These are phyloP conservation scores for Chondrilla cf. caribensis DNA, from an alignment of 37 sponge, comb jelly and placozoan genomes.

Conservation along the genomic window DNA sequence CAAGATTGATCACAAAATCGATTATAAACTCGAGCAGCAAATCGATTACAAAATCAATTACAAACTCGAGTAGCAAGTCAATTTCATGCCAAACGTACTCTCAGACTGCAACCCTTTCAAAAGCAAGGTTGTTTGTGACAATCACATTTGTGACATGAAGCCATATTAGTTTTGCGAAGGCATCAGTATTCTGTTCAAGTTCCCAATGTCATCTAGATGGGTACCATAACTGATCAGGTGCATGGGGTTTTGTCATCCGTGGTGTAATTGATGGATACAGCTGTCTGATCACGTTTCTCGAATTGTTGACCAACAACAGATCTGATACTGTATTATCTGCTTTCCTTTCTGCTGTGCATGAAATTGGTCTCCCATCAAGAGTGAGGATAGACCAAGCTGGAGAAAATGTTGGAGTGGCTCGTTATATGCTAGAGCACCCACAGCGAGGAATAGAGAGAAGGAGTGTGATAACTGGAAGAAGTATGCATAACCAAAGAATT, in stretches of 20 bases:
- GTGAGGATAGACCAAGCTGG: slow-evolving; percentile 20
- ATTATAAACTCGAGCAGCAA: neutral
- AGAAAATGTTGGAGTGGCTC: slow-evolving; percentile 33
- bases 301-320: slow-evolving; percentile 5
- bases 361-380: slow-evolving; percentile 29
- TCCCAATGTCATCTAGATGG: slow-evolving; percentile 44
- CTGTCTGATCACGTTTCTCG: slow-evolving; percentile 8
- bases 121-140: slow-evolving; percentile 11
- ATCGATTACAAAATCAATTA: neutral
- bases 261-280: slow-evolving; percentile 33
- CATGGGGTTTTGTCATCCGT: slow-evolving; percentile 43
- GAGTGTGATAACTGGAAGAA: slow-evolving; percentile 48
- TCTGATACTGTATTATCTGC: slow-evolving; percentile 13
- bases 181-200: neutral
- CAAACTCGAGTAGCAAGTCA: neutral
- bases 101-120: too few relatives aligned
- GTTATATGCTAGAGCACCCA: slow-evolving; percentile 47
- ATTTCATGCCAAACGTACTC: too few relatives aligned
- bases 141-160: slow-evolving; percentile 45
- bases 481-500: slow-evolving; percentile 74
- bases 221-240: slow-evolving; percentile 38
- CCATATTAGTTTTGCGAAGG: slow-evolving; percentile 32
- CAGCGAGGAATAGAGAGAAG: slow-evolving; percentile 48
- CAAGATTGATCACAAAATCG: neutral
- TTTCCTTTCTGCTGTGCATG: neutral